Evolutionary conservation across 2,113 vertebrate species (phyloP).

Genomic region (Pseudorhombus dupliciocellatus): DNA sequence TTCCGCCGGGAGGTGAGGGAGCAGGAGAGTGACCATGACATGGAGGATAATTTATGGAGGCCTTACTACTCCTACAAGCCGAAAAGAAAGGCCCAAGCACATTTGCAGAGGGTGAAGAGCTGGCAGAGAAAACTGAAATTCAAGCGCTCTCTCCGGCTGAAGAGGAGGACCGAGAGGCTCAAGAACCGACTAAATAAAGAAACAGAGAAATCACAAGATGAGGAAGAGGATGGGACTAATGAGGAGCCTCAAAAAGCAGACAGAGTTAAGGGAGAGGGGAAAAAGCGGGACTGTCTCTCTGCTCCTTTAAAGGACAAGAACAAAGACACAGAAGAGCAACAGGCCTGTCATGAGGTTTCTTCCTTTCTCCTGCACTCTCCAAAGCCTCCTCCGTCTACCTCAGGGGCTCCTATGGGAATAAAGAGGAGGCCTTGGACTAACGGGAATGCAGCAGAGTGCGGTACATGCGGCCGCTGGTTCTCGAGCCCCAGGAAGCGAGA

Average conservation of each 20-base stretch:
- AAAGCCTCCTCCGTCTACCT: constrained; percentile 65
- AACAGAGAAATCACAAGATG: constrained; percentile 60
- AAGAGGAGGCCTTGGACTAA: constrained; percentile 74
- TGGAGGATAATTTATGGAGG: constrained; percentile 89
- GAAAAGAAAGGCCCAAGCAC: constrained; percentile 84
- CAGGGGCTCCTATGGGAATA: constrained; percentile 61
- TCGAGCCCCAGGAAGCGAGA: constrained; percentile 85
- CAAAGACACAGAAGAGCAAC: constrained; percentile 54
- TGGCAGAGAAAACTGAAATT: constrained; percentile 84
- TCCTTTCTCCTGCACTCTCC: constrained; percentile 58
- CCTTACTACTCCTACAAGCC: constrained; percentile 94
- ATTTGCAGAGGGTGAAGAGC: constrained; percentile 81
- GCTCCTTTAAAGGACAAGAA: constrained; percentile 57
- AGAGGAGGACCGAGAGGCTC: constrained; percentile 81
- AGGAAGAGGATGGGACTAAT: constrained; percentile 48
- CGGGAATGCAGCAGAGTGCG: constrained; percentile 84
- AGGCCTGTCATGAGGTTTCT: constrained; percentile 29
- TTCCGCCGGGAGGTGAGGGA: constrained; percentile 84
- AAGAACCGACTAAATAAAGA: constrained; percentile 68
- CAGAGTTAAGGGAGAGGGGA: constrained; percentile 28
- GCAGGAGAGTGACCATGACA: constrained; percentile 83
- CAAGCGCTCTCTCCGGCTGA: constrained; percentile 80
- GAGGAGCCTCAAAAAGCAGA: constrained; percentile 34
- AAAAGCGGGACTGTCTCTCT: constrained; percentile 44
- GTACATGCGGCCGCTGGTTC: constrained; percentile 87